These are phyloP conservation scores for Glaucomys volans DNA, from an alignment of 2,113 vertebrate species.

Conservation along the genomic window DNA sequence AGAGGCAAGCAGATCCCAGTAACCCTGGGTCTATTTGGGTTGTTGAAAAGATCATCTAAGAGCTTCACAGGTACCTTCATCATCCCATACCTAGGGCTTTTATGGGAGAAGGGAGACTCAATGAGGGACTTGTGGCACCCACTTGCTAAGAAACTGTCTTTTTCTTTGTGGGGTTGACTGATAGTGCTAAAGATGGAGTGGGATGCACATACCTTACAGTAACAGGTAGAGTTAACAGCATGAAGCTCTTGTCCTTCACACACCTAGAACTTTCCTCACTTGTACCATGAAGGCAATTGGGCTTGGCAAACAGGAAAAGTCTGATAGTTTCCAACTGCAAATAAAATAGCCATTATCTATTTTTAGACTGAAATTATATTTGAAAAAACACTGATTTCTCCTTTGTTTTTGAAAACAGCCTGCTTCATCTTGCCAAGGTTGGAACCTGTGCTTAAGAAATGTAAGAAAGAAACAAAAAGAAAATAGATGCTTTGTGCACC, in stretches of 20 bases:
- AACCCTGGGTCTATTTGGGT: not conserved
- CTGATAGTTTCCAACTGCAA: not conserved
- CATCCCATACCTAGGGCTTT: not conserved
- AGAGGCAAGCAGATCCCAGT: not conserved
- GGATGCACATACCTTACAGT: not conserved
- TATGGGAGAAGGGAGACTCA: not conserved
- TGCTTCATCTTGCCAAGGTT: conserved; percentile 11
- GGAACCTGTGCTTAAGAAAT: conserved; percentile 39
- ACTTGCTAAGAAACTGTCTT: not conserved
- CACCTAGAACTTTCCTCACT: not conserved
- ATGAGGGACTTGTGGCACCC: rapidly evolving
- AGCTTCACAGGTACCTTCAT: not conserved
- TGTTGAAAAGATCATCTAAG: not conserved
- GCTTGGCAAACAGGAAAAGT: not conserved
- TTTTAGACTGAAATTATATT: conserved; percentile 63
- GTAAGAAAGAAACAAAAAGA: conserved; percentile 9
- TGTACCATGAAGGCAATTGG: not conserved
- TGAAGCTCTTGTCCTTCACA: not conserved
- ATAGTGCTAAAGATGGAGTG: not conserved
- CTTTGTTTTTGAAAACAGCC: conserved; percentile 60
- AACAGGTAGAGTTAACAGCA: not conserved
- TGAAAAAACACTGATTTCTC: conserved; percentile 51
- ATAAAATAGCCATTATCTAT: conserved; percentile 13
- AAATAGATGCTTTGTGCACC: not conserved
- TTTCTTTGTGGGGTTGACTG: not conserved